Conservation (phyloP, 2,888 invertebrate species). For the Tenthredo distinguenda region DNA sequence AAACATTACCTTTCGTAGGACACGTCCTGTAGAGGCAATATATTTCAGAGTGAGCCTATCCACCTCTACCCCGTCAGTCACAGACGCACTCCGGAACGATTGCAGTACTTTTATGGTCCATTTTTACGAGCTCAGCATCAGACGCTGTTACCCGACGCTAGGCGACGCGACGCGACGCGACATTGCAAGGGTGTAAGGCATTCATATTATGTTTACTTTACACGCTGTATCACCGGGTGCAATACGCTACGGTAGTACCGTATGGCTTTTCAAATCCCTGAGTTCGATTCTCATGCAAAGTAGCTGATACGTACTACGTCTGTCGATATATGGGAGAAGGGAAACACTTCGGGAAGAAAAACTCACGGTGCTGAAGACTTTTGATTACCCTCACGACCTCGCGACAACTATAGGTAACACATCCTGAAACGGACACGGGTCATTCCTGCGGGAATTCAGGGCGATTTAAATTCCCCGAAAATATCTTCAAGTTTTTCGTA, state of each 20-base stretch:
- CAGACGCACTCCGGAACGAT: constrained; percentile 70
- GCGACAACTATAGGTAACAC: background rate
- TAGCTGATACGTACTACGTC: background rate
- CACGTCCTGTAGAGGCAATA: constrained; percentile 58
- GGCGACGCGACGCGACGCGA: constrained; percentile 50
- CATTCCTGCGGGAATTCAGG: constrained; percentile 17
- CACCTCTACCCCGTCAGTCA: constrained; percentile 60
- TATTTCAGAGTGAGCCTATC: constrained; percentile 55
- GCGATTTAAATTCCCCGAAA: constrained; percentile 14
- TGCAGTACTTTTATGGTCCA: constrained; percentile 70
- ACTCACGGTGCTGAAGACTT: background rate
- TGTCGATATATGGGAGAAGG: background rate
- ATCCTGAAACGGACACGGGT: background rate
- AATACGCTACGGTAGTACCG: background rate
- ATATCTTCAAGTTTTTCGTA: background rate
- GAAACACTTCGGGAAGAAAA: background rate
- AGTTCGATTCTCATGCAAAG: constrained; percentile 22
- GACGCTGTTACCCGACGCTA: constrained; percentile 29
- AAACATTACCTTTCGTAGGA: constrained; percentile 62
- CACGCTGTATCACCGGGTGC: constrained; percentile 33
- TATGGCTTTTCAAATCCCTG: constrained; percentile 31
- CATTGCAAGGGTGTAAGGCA: constrained; percentile 34
- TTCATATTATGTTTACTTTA: constrained; percentile 41
- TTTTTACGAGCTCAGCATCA: constrained; percentile 68
- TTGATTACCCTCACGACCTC: constrained; percentile 10